These are phyloP conservation scores for Triplophysa yarkandensis DNA, from an alignment of 2,797 vertebrate genomes.

Conservation along the genomic window DNA sequence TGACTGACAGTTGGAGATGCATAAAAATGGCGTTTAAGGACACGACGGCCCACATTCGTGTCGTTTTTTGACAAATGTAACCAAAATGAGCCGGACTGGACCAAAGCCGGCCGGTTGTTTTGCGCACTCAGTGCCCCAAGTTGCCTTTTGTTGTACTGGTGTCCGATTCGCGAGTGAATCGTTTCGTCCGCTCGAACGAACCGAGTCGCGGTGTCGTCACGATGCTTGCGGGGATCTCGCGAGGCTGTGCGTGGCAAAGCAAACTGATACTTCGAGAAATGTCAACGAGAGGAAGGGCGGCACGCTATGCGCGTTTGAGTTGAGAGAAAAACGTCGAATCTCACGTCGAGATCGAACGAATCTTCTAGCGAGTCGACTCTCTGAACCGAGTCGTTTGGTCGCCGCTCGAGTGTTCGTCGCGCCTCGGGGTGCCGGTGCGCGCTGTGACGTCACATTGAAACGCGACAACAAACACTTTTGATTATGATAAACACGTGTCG, in stretches of 20 bases:
- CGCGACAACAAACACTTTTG: constrained; percentile 32
- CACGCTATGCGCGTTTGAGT: no score
- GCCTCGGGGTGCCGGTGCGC: constrained; percentile 15
- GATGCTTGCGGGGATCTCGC: neutral
- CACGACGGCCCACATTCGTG: constrained; percentile 26
- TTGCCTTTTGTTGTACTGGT: constrained; percentile 80
- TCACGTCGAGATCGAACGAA: no score
- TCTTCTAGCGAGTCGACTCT: no score
- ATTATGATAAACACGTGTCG: neutral
- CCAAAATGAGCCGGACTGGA: constrained; percentile 40
- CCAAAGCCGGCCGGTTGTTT: constrained; percentile 60
- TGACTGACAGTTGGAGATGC: constrained; percentile 41
- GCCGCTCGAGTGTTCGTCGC: constrained; percentile 35
- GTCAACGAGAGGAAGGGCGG: no score
- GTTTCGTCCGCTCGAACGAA: constrained; percentile 5
- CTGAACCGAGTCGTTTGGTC: constrained; percentile 18
- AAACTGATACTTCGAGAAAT: no score
- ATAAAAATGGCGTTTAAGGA: constrained; percentile 31
- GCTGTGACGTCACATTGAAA: constrained; percentile 19
- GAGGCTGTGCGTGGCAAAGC: no score
- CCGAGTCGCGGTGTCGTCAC: neutral
- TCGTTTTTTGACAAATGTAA: constrained; percentile 30
- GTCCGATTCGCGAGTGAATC: constrained; percentile 35
- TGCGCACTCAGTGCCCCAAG: constrained; percentile 67
- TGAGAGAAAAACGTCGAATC: no score